phyloP scores from a whole-genome alignment of 2,113 vertebrate species.

The Trematomus loennbergii region DNA sequence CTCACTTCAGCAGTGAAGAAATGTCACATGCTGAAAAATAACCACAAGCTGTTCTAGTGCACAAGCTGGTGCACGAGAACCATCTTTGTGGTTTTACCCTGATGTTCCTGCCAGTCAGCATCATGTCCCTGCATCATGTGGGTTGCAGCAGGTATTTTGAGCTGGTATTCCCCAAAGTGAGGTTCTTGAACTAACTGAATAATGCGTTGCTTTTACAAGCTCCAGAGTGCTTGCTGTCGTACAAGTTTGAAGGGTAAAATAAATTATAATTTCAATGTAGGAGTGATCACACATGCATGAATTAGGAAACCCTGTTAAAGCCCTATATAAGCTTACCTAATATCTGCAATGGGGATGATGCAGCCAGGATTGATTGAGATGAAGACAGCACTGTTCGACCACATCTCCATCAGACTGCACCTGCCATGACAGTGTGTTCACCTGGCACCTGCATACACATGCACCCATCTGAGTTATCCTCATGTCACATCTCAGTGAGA shows the following conservation, averaged over 20 bases:
- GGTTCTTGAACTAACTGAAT: conserved; percentile 59
- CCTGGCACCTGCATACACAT: conserved; percentile 88
- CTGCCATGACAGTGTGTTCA: conserved; percentile 87
- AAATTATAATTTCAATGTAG: neutral
- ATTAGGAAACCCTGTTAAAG: neutral
- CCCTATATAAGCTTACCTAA: conserved; percentile 83
- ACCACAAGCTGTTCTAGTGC: conserved; percentile 85
- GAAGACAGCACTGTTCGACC: conserved; percentile 87
- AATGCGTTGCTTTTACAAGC: conserved; percentile 82
- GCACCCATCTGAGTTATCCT: conserved; percentile 34
- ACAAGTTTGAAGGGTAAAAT: neutral
- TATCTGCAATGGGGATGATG: conserved; percentile 90
- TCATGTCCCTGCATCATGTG: conserved; percentile 78
- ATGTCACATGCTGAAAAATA: conserved; percentile 69
- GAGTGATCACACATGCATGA: neutral
- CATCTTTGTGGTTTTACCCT: conserved; percentile 88
- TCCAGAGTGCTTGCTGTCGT: conserved; percentile 68
- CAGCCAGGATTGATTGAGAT: conserved; percentile 90
- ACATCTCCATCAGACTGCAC: conserved; percentile 79
- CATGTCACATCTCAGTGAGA: conserved; percentile 34
- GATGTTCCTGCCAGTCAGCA: conserved; percentile 92
- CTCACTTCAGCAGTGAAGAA: neutral
- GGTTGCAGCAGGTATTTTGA: conserved; percentile 11
- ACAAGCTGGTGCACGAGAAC: conserved; percentile 90
- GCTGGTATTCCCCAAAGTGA: conserved; percentile 34